Base-by-base conservation (phyloP, 2,797 vertebrate genomes). In the Gymnopithys bicolor region DNA sequence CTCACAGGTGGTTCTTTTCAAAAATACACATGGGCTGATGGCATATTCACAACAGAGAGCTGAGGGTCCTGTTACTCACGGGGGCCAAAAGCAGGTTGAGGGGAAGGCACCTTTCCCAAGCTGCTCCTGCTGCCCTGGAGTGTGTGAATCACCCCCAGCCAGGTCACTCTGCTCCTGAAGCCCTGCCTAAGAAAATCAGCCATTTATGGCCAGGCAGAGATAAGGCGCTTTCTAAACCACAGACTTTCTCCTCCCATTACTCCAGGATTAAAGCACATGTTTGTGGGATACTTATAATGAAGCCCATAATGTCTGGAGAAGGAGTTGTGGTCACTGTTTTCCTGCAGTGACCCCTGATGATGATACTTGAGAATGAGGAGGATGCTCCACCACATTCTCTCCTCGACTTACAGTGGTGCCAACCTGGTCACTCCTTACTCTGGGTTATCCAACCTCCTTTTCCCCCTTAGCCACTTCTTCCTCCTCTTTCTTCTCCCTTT, bases 1-100 rank as follows among this genome's bases (percentile, higher is more conserved):
- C 89, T 96, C 97, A 96, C 96, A 94, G 94, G 96, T 95, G 94
- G 93, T 87, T 96, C 92, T 95, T 93, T 76, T 96, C 82, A 94
- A 92, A 96, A 93, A 94, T 94, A 80, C 97, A 89, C 85, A 94
- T 78, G 92, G 96, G 90, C 76, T 9, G n/a, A 39, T 68, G 39
- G 68, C 77, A 59, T 69, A 82, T 93, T 87, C 85, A 92, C 69
- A 94, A 83, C 86, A 84, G 67, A 75, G 91, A 81, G 83, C 48
- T 2, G 81, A 95, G 91, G 84, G 73, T 93, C 93, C 94, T n/a
- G 12, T 93, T 96, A 96, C 84, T 95, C 97, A 95, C 68, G 19
- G 3, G 3, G 2, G 67, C 37, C 13, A n/a, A 52, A 23, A 92
- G 88, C 94, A 95, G 91, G 77, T 15, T 19, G 93, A 95, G 77